Evolutionary conservation across 2,797 vertebrate genomes (phyloP), one percentile per base, ranked within the genome.

Genomic region (Euthynnus affinis): DNA sequence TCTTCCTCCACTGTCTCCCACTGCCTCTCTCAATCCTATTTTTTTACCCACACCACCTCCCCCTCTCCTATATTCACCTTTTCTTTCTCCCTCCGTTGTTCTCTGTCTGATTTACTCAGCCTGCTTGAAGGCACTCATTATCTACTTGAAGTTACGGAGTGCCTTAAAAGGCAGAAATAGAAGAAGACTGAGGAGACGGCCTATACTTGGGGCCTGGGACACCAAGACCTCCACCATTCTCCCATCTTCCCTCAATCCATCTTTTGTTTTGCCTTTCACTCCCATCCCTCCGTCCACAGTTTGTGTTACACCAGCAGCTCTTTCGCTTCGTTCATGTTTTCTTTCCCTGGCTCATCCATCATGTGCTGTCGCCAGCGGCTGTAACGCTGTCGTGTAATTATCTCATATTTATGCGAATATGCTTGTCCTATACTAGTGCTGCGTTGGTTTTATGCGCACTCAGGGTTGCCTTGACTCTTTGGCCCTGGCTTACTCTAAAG

Each of bases 101-200:
- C 80, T 76, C 60, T 32, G 73, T 82, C 76, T 87, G 89, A 89
- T 90, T 92, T 89, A 88, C 82, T 83, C 72, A 46, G 81, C 68
- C 88, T 83, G 89, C 93, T 93, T 82, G 73, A 46, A 94, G 93
- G 91, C 91, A 88, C 88, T 94, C 90, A 94, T 94, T 94, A 94
- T 91, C 91, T 91, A 87, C 89, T 91, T 91, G 84, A 91, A 81
- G 83, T 84, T 87, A 72, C 82, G 84, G 86, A 91, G 87, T 73
- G 87, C 90, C 90, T 91, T 94, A 94, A 94, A 95, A 94, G 93
- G 94, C 78, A 94, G 92, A 93, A 94, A 94, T 81, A 90, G 92
- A 92, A 91, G 89, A 90, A 64, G 81, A 73, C 71, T 69, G 14
- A 77, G 84, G 73, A 87, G 83, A 76, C 74, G 71, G 64, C 78